Conservation (phyloP, 2,888 invertebrate species). For the Drosophila robusta region DNA sequence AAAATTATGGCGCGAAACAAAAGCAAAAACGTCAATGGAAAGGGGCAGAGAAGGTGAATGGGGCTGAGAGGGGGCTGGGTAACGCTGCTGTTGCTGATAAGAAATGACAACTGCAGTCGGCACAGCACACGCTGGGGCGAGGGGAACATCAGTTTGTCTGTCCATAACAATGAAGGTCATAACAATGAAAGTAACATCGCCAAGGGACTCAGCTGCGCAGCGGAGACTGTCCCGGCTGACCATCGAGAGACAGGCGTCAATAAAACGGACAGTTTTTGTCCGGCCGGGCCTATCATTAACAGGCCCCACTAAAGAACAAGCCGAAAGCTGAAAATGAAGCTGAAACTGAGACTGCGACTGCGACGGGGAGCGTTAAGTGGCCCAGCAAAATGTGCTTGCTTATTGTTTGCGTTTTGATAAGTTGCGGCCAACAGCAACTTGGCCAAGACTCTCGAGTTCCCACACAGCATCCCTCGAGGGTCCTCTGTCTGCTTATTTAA, state of each 20-base stretch:
- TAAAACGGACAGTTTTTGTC: constrained; percentile 38
- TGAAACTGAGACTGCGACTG: constrained; percentile 1
- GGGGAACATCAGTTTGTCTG: constrained; percentile 29
- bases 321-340: constrained; percentile 2
- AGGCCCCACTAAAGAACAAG: constrained; percentile 3
- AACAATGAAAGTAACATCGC: constrained; percentile 48
- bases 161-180: constrained; percentile 58
- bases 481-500: constrained; percentile 44
- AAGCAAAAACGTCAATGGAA: constrained; percentile 3
- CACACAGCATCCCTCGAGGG: neutral
- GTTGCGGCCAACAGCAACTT: constrained; percentile 24
- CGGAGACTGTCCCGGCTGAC: constrained; percentile 21
- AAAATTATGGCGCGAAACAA: constrained; percentile 47
- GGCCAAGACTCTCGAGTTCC: constrained; percentile 9
- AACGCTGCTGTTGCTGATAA: constrained; percentile 41
- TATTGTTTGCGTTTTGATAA: constrained; percentile 57
- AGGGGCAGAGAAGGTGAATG: neutral
- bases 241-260: constrained; percentile 45
- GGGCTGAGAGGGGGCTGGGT: neutral
- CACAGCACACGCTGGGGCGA: neutral
- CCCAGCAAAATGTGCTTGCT: constrained; percentile 29
- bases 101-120: constrained; percentile 62
- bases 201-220: constrained; percentile 13
- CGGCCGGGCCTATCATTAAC: constrained; percentile 38
- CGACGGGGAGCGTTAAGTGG: constrained; percentile 42